Percentiles rank a stretch among this genome's conserved stretches.
Conservation (phyloP, 2,113 vertebrate species). For the Struthio camelus region DNA sequence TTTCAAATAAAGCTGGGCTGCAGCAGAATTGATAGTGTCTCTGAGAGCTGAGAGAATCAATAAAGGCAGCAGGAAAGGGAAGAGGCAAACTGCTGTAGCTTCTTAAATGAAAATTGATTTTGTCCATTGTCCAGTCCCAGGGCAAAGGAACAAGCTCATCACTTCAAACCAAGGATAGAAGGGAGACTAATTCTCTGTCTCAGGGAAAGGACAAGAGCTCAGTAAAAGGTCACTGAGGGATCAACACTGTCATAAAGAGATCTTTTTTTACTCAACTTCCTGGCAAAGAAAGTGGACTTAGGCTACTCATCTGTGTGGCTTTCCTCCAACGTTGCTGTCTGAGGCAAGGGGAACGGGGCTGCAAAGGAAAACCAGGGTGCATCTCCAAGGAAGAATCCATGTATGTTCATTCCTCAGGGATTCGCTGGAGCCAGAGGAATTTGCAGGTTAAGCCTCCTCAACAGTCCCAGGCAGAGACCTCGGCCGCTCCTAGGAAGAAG, state of each 20-base stretch:
- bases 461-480: not conserved
- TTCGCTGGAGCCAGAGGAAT: not conserved
- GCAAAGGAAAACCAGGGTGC: not conserved
- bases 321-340: not conserved
- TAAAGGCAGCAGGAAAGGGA: conserved; percentile 59
- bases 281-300: not conserved
- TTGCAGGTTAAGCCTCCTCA: not conserved
- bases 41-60: conserved; percentile 38
- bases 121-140: conserved; percentile 57
- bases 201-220: conserved; percentile 38
- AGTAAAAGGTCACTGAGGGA: conserved; percentile 46
- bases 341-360: not conserved
- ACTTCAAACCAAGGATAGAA: conserved; percentile 61
- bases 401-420: not conserved
- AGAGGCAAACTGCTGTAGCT: conserved; percentile 49
- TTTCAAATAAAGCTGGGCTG: conserved; percentile 7
- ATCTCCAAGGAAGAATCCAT: not conserved
- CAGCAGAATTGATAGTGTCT: conserved; percentile 39
- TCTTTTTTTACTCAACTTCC: not conserved
- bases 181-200: conserved; percentile 67
- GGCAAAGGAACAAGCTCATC: conserved; percentile 64
- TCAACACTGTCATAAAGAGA: conserved; percentile 63
- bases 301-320: not conserved
- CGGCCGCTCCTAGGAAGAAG: not conserved
- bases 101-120: conserved; percentile 76